These are phyloP conservation scores for Marronus borbonicus DNA, from an alignment of 2,888 invertebrate species.

Conservation along the genomic window DNA sequence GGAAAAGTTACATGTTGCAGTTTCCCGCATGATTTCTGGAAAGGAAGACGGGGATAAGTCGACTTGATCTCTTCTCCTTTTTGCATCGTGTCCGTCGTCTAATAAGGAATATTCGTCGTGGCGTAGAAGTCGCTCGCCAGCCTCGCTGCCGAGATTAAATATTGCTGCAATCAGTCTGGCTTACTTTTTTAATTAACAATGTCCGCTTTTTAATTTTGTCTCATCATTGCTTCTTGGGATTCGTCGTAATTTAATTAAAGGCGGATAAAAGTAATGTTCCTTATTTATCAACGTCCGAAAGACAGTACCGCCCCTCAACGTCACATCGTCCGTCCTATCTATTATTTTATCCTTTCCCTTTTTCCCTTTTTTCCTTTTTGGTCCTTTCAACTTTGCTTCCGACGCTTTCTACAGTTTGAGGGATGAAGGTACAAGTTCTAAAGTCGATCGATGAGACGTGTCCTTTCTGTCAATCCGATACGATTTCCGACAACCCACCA, in stretches of 20 bases:
- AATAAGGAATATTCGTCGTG: slow-evolving; percentile 27
- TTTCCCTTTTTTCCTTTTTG: neutral
- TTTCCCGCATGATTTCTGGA: neutral
- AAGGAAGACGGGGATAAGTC: neutral
- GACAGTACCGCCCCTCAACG: slow-evolving; percentile 23
- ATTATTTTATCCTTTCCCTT: slow-evolving; percentile 29
- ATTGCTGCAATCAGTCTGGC: slow-evolving; percentile 63
- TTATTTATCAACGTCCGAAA: slow-evolving; percentile 63
- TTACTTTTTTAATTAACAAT: slow-evolving; percentile 67
- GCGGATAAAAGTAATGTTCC: slow-evolving; percentile 61
- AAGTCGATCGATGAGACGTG: neutral
- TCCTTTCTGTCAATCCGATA: slow-evolving; percentile 10
- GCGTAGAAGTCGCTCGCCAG: neutral
- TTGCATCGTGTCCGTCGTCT: neutral
- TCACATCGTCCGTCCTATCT: slow-evolving; percentile 22
- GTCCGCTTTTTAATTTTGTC: slow-evolving; percentile 67
- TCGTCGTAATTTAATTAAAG: slow-evolving; percentile 65
- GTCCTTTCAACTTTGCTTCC: neutral
- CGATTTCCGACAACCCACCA: slow-evolving; percentile 1
- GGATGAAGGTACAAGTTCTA: neutral
- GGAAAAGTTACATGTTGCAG: too few species aligned
- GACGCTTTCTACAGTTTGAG: neutral
- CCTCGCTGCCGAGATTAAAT: slow-evolving; percentile 55
- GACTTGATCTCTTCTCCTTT: too few species aligned
- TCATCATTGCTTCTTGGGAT: slow-evolving; percentile 64